phyloP scores from a whole-genome alignment of 2,797 vertebrate genomes.

The Chrysocyon brachyurus region DNA sequence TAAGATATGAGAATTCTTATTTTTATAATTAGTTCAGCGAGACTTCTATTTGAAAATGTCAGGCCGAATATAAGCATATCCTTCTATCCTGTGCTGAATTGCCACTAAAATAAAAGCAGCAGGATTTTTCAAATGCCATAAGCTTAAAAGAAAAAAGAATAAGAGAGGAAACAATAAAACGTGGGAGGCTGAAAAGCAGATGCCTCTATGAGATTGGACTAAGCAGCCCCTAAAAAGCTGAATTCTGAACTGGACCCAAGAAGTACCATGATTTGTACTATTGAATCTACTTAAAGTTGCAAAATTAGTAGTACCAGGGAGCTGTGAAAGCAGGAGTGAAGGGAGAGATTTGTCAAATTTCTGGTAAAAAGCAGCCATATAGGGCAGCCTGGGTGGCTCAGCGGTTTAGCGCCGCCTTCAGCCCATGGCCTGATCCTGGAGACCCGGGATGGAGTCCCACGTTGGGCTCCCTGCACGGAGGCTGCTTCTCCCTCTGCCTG shows the following conservation, averaged over 20 bases:
- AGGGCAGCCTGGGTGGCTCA: no score
- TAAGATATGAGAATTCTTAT: not conserved
- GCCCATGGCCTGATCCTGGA: no score
- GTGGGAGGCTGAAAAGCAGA: not conserved
- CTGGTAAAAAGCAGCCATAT: not conserved
- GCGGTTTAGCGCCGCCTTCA: no score
- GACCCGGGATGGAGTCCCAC: no score
- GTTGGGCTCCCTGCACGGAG: no score
- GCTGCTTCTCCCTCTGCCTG: no score
- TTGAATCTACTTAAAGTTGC: not conserved
- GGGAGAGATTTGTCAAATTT: not conserved
- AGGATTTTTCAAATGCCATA: not conserved
- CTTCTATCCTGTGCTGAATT: not conserved
- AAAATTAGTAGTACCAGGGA: not conserved
- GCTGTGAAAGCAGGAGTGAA: not conserved
- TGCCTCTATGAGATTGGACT: not conserved
- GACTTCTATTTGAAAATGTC: not conserved
- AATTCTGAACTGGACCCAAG: not conserved
- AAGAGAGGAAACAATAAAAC: not conserved
- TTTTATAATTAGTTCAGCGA: constrained; percentile 35
- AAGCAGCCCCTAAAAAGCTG: not conserved
- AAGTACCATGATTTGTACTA: not conserved
- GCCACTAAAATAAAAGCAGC: not conserved
- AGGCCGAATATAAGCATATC: not conserved
- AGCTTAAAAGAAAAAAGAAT: no score